Base-by-base conservation (phyloP, 1,140 invertebrate species). In the Zaprionus camerounensis region DNA sequence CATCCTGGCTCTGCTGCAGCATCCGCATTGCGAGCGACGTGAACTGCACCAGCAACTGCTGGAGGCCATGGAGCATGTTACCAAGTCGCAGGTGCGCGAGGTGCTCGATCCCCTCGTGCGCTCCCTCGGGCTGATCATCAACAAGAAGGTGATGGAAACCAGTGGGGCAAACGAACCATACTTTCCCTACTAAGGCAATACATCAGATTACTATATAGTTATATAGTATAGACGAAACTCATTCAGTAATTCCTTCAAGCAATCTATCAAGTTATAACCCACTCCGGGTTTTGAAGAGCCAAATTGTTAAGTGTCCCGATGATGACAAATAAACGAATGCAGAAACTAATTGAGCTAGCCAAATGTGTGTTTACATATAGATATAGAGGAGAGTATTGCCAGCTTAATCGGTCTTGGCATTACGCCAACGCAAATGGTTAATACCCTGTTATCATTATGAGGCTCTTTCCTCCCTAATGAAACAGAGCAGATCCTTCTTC, bases 71-170 rank as follows among this genome's bases (percentile, higher is more conserved):
- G 76, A 82, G 36, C 72, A 79, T 56, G 90, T 91, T 1, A 86
- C 90, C 7, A 82, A 81, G 9, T 75, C 81, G n/a, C 80, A 91
- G 49, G 76, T 91, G 12, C 69, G 91, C 12, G 59, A 90, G 46
- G 85, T 86, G 6, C 74, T 91, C 2, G 80, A 91, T 55, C 85
- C 90, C 0, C 76, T 91, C 3, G 74, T 91, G 9, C 80, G 81
- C 24, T 81, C 90, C 0, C 59, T 91, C 15, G 77, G 75, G 15
- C 51, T 58, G 38, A 69, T 82, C n/a, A 56, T 88, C 7, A 67
- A 71, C 11, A 81, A 82, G 4, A 78, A 82, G 59, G 67, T 62
- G 41, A 2, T n/a, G 22, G 59, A 55, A 13, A 22, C 46, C 20
- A 51, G 46, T 24, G 46, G 46, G 0, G 46, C 11, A 11, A 51